Percentiles rank a stretch among this genome's conserved stretches.
phyloP scores from a whole-genome alignment of 92 coral and sea anemone genomes.

The Palythoa heliodiscus region DNA sequence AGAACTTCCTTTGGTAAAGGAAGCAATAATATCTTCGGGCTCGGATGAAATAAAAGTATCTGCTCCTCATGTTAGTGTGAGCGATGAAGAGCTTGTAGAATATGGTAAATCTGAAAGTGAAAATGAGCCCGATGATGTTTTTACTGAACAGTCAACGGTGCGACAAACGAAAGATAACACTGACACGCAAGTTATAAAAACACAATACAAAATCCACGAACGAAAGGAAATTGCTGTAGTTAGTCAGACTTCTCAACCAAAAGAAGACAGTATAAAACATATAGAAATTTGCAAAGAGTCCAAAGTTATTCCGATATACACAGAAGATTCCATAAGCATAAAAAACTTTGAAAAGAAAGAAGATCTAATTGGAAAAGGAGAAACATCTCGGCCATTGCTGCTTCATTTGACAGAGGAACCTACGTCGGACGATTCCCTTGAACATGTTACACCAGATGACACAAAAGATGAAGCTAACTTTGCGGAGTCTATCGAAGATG shows the following conservation, averaged over 20 bases:
- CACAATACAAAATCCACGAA: constrained; percentile 6
- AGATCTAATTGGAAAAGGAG: background rate
- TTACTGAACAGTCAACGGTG: background rate
- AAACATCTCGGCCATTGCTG: background rate
- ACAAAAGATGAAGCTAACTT: constrained; percentile 35
- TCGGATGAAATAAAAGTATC: background rate
- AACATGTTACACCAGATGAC: constrained; percentile 28
- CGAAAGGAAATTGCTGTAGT: constrained; percentile 10
- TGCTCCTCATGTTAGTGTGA: constrained; percentile 33
- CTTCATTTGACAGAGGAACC: constrained; percentile 8
- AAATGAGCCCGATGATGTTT: constrained; percentile 22
- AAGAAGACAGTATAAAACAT: background rate
- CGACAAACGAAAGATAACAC: background rate
- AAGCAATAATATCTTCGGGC: background rate
- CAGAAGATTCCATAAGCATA: background rate
- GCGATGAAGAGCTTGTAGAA: constrained; percentile 41
- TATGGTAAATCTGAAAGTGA: constrained; percentile 36
- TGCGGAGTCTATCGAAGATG: constrained; percentile 46
- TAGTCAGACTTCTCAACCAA: constrained; percentile 2
- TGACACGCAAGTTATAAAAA: constrained; percentile 16
- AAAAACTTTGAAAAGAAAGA: constrained; percentile 4
- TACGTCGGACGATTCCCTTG: constrained; percentile 20
- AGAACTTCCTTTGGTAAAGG: constrained; percentile 14
- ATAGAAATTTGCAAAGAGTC: constrained; percentile 1
- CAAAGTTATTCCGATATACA: background rate